Evolutionary conservation across 1,140 invertebrate species (phyloP).

Genomic region (Antheraea mylitta): DNA sequence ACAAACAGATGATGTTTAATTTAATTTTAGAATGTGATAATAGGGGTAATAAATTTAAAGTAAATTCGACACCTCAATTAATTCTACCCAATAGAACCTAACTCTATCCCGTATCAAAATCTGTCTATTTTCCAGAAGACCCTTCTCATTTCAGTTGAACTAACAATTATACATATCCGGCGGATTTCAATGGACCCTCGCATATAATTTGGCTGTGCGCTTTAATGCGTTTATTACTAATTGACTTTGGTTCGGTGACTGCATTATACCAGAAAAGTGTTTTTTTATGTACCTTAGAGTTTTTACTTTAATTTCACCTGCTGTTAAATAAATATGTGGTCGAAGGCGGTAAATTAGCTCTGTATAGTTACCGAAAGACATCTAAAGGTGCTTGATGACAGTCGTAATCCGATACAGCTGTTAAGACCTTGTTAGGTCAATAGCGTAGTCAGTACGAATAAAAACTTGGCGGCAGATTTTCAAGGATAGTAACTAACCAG

Average conservation of each 20-base stretch:
- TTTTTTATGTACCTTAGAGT: no score
- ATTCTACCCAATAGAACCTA: conserved; percentile 12
- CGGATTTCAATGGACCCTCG: not conserved
- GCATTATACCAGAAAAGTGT: not conserved
- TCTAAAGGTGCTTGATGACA: no score
- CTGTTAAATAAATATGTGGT: no score
- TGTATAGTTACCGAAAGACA: no score
- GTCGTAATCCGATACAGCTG: no score
- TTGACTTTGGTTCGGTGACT: not conserved
- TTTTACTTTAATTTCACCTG: no score
- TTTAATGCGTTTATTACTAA: not conserved
- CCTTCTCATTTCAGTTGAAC: not conserved
- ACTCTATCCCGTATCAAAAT: conserved; percentile 1
- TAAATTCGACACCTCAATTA: conserved; percentile 9
- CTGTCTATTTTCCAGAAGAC: not conserved
- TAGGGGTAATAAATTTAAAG: conserved; percentile 1
- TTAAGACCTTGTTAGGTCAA: no score
- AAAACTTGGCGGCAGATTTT: no score
- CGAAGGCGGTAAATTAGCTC: no score
- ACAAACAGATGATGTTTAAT: not conserved
- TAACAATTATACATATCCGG: not conserved
- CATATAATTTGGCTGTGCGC: not conserved
- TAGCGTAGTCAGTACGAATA: no score
- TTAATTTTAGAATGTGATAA: not conserved
- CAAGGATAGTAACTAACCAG: no score